Base-by-base conservation (phyloP, 1,140 invertebrate species). In the Phocides pigmalion region DNA sequence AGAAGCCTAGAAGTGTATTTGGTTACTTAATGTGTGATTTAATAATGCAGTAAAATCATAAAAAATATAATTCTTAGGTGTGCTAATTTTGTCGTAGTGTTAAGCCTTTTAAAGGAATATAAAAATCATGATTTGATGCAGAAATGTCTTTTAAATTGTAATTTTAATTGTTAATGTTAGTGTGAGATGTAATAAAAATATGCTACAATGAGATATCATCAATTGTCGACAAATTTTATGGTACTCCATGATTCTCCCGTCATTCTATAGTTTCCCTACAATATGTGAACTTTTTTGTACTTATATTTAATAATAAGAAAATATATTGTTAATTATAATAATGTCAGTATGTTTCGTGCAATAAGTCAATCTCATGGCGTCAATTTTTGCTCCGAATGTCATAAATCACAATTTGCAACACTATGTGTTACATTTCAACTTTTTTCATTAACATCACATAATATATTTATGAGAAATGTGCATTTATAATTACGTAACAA, bases 121-220 rank as follows among this genome's bases (percentile, higher is more conserved):
- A n/a, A 5, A 22, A 35, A 17, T 44, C 4, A 58, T 37, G 4
- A 32, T 39, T 46, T 44, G 17, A 47, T 16, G 47, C 25, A 39
- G 8, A 61, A 35, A 32, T 16, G 9, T 58, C 42, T 44, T 47
- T 61, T 35, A 42, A 35, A 22, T 39, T 56, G n/a, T 56, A 56
- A 58, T 25, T n/a, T 14, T 58, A 35, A 54, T 62, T 59, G 62
- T 16, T 39, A 44, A 64, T 53, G 3, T 61, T 47, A 49, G 9
- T 32, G 39, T 41, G 37, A 41, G 42, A 20, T 42, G 14, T n/a
- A 22, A 42, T 41, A 28, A 17, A 15, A 42, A 58, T 51, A 53
- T 64, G 50, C 42, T 69, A 64, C 64, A 64, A 72, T 72, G 74
- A 66, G 62, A 68, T 68, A 69, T 66, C 61, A 66, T 58, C 53